Base-by-base conservation (phyloP, 2,888 invertebrate species). In the Parascotia fuliginaria region DNA sequence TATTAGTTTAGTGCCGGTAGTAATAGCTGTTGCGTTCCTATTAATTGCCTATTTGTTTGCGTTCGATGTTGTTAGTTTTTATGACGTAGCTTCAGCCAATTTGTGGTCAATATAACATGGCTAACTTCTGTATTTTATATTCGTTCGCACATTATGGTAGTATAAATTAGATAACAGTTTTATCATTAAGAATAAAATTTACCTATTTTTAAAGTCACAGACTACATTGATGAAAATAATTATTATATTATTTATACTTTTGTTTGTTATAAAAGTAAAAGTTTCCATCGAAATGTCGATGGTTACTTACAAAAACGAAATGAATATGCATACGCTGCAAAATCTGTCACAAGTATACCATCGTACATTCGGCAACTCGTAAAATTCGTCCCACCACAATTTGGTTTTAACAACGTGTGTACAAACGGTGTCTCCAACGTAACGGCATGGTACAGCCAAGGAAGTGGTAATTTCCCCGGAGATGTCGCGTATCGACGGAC, bases 401-500 rank as follows among this genome's bases (percentile, higher is more conserved):
- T 75, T 75, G 70, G 69, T 73, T 77, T 64, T 67, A 79, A 79
- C 74, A 67, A 51, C 52, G 56, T 70, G 60, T 75, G 63, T 65
- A 66, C 70, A 70, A 70, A 67, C 70, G 67, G 55, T 74, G 69
- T 67, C 72, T 67, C 72, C 77, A 62, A 42, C 65, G 70, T 75
- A 75, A 77, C 60, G 55, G 65, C 51, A 15, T 33, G 53, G 50
- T 47, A 42, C 56, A 13, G 13, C 48, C 62, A 74, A 78, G 79
- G 72, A 77, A 73, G 52, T 70, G 58, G 74, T 83, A 80, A 83
- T 84, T 84, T 83, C 84, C 84, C 84, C 42, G 24, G 83, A 82
- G 83, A 77, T 69, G 67, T 46, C 40, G 39, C 65, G 72, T 81
- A 84, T 84, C 78, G 84, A 81, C 82, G 67, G 71, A 63, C 70